phyloP scores from a whole-genome alignment of 2,113 vertebrate genomes.

The Sceloporus undulatus region DNA sequence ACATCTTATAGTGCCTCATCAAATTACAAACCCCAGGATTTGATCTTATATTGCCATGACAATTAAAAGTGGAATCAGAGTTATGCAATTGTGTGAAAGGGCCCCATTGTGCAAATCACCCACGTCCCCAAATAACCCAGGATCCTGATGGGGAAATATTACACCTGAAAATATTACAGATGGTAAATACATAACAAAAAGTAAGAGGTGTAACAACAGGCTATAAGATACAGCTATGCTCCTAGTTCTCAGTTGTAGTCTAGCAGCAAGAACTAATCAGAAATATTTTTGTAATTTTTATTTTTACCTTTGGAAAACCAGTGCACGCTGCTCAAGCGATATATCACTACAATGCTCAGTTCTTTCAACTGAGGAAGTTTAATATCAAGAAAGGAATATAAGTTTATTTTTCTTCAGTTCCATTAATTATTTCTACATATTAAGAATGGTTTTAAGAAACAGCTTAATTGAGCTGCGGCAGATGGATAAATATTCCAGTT shows the following conservation, averaged over 20 bases:
- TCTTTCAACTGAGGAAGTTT: constrained; percentile 45
- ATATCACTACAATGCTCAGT: constrained; percentile 54
- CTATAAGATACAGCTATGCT: background rate
- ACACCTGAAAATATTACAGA: too few relatives aligned
- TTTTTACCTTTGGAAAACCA: constrained; percentile 47
- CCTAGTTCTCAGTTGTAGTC: constrained; percentile 39
- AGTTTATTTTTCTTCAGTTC: constrained; percentile 46
- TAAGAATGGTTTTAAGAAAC: constrained; percentile 62
- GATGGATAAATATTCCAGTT: constrained; percentile 49
- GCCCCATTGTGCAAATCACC: too few relatives aligned
- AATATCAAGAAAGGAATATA: constrained; percentile 52
- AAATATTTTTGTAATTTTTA: background rate
- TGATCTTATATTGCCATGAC: too few relatives aligned
- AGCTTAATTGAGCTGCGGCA: background rate
- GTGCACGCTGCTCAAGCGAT: constrained; percentile 41
- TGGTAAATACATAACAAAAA: too few relatives aligned
- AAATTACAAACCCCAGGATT: too few relatives aligned
- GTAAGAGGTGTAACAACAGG: too few relatives aligned
- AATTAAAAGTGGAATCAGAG: too few relatives aligned
- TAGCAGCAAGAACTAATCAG: background rate
- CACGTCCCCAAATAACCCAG: too few relatives aligned
- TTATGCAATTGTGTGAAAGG: too few relatives aligned
- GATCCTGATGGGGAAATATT: too few relatives aligned
- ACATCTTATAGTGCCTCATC: too few relatives aligned
- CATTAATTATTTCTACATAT: constrained; percentile 61